Base-by-base conservation (phyloP, 2,113 vertebrate species). In the Eolophus roseicapilla region DNA sequence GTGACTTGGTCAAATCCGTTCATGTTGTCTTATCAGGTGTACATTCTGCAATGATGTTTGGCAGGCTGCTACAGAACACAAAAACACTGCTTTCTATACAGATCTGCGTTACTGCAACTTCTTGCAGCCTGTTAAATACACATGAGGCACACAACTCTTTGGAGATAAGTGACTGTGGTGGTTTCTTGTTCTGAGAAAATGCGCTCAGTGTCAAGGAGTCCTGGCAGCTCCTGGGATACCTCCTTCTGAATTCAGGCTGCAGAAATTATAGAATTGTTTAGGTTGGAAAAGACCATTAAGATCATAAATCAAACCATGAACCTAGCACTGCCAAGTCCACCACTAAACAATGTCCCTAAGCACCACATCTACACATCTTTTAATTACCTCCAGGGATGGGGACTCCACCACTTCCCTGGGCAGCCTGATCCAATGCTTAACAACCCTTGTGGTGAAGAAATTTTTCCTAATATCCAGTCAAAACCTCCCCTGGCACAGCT, bases 331-430 rank as follows among this genome's bases (percentile, higher is more conserved):
- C 33, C 55, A n/a, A n/a, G 33, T n/a, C n/a, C 20, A 59, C 33
- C 55, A 59, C 33, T 63, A 63, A 87, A 76, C 23, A 4, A 6
- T n/a, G 9, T 41, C 68, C 27, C 10, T 43, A 28, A 64, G 10
- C 0, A 0, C 13, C 15, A 24, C 1, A 1, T 43, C n/a, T 78
- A 47, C 6, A 23, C 0, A 0, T 23, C 35, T 82, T 64, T 25
- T 57, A 46, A 70, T 57, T 41, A 35, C 24, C 8, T 47, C 7
- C 29, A 53, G 20, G 12, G 17, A 49, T 47, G 46, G 10, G 14
- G 44, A 65, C 17, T 68, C 21, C 19, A 43, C 18, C 13, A 20
- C 37, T 67, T 53, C n/a, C 24, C 37, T 60, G 39, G 24, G 29
- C 23, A 88, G 11, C 11, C 33, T 59, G 57, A 35, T 59, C 13